Conservation (phyloP, 2,797 vertebrate genomes). For the Megaceryle alcyon region DNA sequence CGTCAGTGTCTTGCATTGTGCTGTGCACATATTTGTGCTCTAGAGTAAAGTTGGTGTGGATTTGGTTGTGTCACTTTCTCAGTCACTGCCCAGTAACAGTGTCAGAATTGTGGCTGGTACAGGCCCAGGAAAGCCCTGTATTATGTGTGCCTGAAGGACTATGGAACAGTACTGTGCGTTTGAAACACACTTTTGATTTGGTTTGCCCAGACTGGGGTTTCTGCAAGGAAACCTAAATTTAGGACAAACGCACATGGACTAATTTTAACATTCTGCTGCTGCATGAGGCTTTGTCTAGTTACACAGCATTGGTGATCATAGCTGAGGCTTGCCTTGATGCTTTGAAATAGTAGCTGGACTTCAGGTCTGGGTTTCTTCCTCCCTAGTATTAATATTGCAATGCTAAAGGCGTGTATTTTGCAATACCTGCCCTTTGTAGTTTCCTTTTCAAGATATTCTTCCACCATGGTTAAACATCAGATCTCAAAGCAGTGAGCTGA, state of each 20-base stretch:
- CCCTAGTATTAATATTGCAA: not conserved
- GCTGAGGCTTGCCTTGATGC: not conserved
- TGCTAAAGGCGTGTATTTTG: rapidly evolving
- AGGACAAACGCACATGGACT: not conserved
- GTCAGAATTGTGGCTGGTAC: not conserved
- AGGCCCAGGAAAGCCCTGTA: rapidly evolving
- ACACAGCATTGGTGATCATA: rapidly evolving
- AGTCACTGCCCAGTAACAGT: not conserved
- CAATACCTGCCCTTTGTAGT: rapidly evolving
- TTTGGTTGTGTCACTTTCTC: not conserved
- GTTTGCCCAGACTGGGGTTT: not conserved
- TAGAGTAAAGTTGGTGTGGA: rapidly evolving
- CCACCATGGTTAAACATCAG: not conserved
- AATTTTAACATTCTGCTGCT: not conserved
- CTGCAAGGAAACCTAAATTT: not conserved
- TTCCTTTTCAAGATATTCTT: not conserved
- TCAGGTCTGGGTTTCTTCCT: not conserved
- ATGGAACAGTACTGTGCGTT: rapidly evolving
- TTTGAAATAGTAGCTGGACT: not conserved
- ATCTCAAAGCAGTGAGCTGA: not conserved
- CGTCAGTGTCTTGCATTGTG: rapidly evolving
- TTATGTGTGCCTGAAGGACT: not conserved
- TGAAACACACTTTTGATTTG: not conserved
- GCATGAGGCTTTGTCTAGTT: not conserved
- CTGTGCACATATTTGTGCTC: rapidly evolving